These are phyloP conservation scores for Mastigias papua DNA, from an alignment of 30 jellyfish, hydroid and myxozoan genomes.

Conservation along the genomic window DNA sequence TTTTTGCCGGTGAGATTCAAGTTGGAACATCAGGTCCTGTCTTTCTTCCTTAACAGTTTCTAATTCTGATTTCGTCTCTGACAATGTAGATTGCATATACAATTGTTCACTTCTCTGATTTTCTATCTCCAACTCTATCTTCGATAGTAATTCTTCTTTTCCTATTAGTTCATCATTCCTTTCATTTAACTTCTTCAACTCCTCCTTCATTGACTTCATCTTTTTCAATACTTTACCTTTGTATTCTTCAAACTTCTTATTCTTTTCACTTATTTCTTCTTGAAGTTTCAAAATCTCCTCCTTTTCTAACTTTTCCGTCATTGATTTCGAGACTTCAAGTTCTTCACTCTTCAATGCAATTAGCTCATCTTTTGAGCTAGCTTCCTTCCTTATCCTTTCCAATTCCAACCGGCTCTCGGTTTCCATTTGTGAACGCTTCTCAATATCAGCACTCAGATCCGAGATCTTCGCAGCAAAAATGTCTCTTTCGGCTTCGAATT, in stretches of 20 bases:
- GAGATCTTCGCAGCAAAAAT: slow-evolving; percentile 50
- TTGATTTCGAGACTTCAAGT: slow-evolving; percentile 7
- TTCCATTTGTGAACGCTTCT: slow-evolving; percentile 1
- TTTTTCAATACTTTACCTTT: slow-evolving; percentile 61
- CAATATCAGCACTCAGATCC: slow-evolving; percentile 10
- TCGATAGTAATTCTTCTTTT: neutral
- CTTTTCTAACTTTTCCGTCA: neutral
- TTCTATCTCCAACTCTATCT: neutral
- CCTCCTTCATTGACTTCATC: slow-evolving; percentile 68
- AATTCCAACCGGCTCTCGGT: slow-evolving; percentile 3
- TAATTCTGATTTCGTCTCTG: neutral
- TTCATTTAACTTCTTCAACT: slow-evolving; percentile 3
- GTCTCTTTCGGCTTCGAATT: slow-evolving; percentile 54
- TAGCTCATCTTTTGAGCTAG: slow-evolving; percentile 7
- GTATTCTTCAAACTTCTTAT: slow-evolving; percentile 49
- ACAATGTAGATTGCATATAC: neutral
- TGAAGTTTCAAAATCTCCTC: slow-evolving; percentile 32
- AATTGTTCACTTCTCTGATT: neutral
- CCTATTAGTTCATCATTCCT: neutral
- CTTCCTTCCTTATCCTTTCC: slow-evolving; percentile 21
- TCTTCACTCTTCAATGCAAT: slow-evolving; percentile 15
- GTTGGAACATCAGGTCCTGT: slow-evolving; percentile 3
- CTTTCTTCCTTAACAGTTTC: slow-evolving; percentile 5
- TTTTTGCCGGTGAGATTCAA: slow-evolving; percentile 21
- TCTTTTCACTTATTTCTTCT: slow-evolving; percentile 16